Percentiles rank a stretch among this genome's conserved stretches.
phyloP scores from a whole-genome alignment of 1,140 invertebrate species.

The Camponotus floridanus region DNA sequence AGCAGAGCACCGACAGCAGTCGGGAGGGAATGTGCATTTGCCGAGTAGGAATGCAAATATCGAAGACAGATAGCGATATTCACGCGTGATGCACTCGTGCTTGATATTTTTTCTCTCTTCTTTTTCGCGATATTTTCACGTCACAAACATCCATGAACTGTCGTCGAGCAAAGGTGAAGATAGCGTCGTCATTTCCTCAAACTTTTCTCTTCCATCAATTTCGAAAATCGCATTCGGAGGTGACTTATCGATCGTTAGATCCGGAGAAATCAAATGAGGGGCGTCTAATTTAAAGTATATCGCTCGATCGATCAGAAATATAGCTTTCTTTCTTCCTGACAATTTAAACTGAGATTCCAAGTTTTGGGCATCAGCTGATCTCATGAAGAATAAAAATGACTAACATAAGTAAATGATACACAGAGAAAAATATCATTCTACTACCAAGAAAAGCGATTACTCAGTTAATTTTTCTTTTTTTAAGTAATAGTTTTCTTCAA shows the following conservation, averaged over 20 bases:
- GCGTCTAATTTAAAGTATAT: background rate
- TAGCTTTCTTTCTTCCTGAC: background rate
- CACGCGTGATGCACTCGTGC: conserved; percentile 35
- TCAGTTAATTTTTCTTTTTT: too few species aligned
- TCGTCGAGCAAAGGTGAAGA: background rate
- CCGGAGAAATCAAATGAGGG: background rate
- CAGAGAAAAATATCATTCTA: too few species aligned
- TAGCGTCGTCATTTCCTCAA: too few species aligned
- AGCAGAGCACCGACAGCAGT: conserved; percentile 56
- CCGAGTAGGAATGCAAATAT: conserved; percentile 60
- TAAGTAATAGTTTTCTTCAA: too few species aligned
- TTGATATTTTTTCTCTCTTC: conserved; percentile 24
- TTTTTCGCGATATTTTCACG: conserved; percentile 3
- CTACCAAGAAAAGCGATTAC: too few species aligned
- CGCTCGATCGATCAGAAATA: background rate
- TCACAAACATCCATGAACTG: too few species aligned
- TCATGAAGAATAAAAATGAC: too few species aligned
- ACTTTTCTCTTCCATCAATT: background rate
- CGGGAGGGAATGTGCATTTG: conserved; percentile 54
- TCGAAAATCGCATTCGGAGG: background rate
- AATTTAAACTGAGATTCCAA: background rate
- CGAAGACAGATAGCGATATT: conserved; percentile 47
- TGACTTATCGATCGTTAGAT: background rate
- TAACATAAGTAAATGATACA: too few species aligned
- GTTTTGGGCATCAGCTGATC: too few species aligned